phyloP scores from a whole-genome alignment of 2,797 vertebrate genomes.

The Esox masquinongy region DNA sequence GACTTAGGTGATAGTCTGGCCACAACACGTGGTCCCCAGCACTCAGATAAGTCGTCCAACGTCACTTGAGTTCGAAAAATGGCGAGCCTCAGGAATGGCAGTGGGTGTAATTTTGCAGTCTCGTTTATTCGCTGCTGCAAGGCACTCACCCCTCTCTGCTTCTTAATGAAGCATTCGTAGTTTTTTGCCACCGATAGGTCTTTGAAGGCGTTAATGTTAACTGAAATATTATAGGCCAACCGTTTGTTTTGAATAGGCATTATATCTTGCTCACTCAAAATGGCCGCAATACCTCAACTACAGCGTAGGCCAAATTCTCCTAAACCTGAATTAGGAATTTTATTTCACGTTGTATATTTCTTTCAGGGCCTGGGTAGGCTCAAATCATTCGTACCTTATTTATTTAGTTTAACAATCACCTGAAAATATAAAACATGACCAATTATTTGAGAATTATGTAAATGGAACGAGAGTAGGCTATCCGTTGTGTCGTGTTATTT shows the following conservation, averaged over 20 bases:
- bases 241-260: neutral
- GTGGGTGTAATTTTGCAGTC: neutral
- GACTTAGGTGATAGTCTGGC: conserved; percentile 29
- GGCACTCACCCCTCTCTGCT: too few relatives aligned
- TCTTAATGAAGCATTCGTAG: neutral
- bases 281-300: neutral
- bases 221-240: neutral
- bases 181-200: neutral
- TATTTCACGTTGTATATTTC: neutral
- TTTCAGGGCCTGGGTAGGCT: too few relatives aligned
- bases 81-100: conserved; percentile 3
- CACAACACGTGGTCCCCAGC: conserved; percentile 65
- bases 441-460: neutral
- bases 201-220: neutral
- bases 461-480: neutral
- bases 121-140: neutral
- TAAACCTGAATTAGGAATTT: neutral
- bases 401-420: neutral
- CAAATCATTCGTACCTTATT: too few relatives aligned
- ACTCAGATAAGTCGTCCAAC: conserved; percentile 58
- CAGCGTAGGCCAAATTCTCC: neutral
- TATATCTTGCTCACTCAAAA: conserved; percentile 2
- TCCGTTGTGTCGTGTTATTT: neutral
- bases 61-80: conserved; percentile 55
- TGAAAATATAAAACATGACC: neutral